Conservation (phyloP, 2,888 invertebrate species). For the Antitype chi region DNA sequence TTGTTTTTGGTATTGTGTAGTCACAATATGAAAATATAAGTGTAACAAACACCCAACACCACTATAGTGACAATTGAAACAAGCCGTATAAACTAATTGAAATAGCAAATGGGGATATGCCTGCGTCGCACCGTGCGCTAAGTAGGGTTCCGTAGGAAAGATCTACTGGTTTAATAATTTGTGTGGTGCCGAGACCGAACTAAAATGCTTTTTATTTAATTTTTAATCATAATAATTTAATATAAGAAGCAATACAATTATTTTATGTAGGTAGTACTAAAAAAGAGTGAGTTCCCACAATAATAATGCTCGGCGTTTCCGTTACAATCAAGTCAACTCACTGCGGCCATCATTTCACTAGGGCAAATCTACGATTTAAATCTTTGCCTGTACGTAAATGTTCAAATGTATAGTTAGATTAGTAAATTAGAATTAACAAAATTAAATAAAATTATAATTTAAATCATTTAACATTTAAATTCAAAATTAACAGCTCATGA, state of each 20-base stretch:
- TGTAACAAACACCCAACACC: slow-evolving; percentile 28
- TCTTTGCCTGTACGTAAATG: no score
- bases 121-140: background rate
- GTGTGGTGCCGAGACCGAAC: no score
- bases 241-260: background rate
- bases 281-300: background rate
- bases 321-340: background rate
- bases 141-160: slow-evolving; percentile 10
- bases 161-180: background rate
- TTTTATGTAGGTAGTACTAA: no score
- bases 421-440: no score
- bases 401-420: no score
- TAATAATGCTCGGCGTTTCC: background rate
- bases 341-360: background rate
- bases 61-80: slow-evolving; percentile 25
- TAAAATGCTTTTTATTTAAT: background rate
- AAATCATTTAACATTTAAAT: no score
- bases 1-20: background rate
- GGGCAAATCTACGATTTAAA: background rate
- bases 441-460: no score
- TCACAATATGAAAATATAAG: slow-evolving; percentile 4
- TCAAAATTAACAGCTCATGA: no score
- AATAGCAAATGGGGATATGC: slow-evolving; percentile 14
- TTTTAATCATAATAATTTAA: background rate
- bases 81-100: slow-evolving; percentile 36